These are phyloP conservation scores for Catharus bicknelli DNA, from an alignment of 2,113 vertebrate genomes.

Conservation along the genomic window DNA sequence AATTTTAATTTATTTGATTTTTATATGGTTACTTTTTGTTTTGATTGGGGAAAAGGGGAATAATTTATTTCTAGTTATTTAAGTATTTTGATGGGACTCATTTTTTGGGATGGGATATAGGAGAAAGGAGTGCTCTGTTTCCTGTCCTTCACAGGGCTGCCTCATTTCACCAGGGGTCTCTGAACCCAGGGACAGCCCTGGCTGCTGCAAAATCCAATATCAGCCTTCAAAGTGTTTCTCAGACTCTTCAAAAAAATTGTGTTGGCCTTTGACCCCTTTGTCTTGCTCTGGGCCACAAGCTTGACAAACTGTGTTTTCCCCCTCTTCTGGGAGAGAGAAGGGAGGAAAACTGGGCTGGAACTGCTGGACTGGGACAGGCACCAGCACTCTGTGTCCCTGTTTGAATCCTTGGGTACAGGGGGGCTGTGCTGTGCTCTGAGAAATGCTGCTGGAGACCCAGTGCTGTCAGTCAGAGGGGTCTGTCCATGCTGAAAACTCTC, in stretches of 20 bases:
- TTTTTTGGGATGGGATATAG: neutral
- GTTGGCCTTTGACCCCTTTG: neutral
- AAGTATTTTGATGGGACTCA: neutral
- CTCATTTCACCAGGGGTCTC: neutral
- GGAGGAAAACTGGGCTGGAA: neutral
- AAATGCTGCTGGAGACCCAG: neutral
- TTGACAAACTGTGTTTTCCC: neutral
- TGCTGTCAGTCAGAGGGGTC: neutral
- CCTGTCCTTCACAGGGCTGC: neutral
- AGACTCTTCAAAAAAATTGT: neutral
- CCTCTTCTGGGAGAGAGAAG: neutral
- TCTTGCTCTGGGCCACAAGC: neutral
- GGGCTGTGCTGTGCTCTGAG: neutral
- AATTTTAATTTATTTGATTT: neutral
- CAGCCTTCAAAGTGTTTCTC: neutral
- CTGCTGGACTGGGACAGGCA: neutral
- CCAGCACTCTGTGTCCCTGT: neutral
- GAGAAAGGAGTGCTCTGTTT: neutral
- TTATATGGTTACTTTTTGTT: neutral
- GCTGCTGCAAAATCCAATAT: neutral
- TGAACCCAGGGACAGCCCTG: neutral
- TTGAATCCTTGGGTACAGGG: neutral
- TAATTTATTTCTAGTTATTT: slow-evolving; percentile 20
- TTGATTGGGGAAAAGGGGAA: neutral
- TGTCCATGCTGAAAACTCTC: neutral